A percentile compares a stretch with the other conserved stretches of the same genome.
These are phyloP conservation scores for Ptilorrhoa leucosticta DNA, from an alignment of 2,113 vertebrate species.

Conservation along the genomic window DNA sequence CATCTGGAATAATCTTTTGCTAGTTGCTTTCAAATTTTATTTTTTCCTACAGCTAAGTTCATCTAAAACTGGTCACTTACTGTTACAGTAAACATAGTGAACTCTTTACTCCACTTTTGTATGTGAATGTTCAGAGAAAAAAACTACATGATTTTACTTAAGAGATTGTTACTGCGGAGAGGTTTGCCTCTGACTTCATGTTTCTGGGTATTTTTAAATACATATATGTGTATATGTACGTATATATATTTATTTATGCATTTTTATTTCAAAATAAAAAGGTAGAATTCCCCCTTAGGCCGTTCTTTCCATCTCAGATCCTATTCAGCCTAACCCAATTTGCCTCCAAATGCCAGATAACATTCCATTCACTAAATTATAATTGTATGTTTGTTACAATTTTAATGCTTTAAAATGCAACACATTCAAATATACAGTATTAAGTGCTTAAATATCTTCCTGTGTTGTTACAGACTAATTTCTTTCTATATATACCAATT, in stretches of 20 bases:
- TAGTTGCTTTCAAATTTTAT: conserved; percentile 79
- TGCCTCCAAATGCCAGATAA: conserved; percentile 50
- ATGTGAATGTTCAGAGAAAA: not conserved
- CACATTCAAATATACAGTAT: conserved; percentile 21
- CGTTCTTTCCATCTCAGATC: not conserved
- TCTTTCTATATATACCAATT: conserved; percentile 66
- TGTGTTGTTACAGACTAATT: conserved; percentile 67
- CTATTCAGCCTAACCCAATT: not conserved
- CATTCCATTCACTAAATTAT: conserved; percentile 56
- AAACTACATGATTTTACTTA: not conserved
- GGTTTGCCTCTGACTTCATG: not conserved
- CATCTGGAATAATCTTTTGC: conserved; percentile 80
- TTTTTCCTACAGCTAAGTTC: conserved; percentile 76
- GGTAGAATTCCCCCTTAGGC: not conserved
- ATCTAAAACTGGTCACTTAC: conserved; percentile 71
- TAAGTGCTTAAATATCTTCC: conserved; percentile 61
- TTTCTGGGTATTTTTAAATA: not conserved
- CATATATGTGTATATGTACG: accelerated
- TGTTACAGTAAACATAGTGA: conserved; percentile 31
- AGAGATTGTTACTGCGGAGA: not conserved
- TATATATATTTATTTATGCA: not conserved
- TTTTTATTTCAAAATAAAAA: conserved; percentile 16
- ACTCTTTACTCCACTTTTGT: not conserved
- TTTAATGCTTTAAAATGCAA: conserved; percentile 65
- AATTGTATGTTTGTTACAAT: conserved; percentile 51